Evolutionary conservation across 1,140 invertebrate species (phyloP).

Genomic region (Homalodisca vitripennis): DNA sequence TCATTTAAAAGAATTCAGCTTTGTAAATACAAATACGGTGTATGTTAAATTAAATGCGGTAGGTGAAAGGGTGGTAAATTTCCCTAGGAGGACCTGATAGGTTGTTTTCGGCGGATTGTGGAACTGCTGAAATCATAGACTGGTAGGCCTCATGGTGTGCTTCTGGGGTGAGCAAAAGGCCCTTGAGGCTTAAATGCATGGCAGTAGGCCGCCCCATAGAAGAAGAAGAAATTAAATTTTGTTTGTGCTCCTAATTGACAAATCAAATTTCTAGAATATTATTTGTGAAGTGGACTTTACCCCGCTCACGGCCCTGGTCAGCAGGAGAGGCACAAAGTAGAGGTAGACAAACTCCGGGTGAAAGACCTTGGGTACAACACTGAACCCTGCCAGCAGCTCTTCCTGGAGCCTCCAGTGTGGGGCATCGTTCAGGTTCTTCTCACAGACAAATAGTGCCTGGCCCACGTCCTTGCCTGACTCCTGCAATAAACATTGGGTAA

Average conservation of each 20-base stretch:
- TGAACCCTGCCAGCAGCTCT: constrained; percentile 28
- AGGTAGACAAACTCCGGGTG: constrained; percentile 16
- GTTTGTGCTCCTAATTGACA: not conserved
- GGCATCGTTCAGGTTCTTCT: constrained; percentile 60
- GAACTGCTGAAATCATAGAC: too few relatives aligned
- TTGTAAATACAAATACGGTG: too few relatives aligned
- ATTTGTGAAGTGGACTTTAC: not conserved
- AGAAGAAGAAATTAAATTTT: too few relatives aligned
- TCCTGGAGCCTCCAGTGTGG: constrained; percentile 62
- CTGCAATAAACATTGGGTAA: too few relatives aligned
- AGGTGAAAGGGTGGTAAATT: too few relatives aligned
- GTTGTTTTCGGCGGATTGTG: too few relatives aligned
- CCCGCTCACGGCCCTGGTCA: not conserved
- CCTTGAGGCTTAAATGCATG: too few relatives aligned
- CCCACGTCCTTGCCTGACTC: constrained; percentile 4
- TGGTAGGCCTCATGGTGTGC: too few relatives aligned
- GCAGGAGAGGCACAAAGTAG: constrained; percentile 21
- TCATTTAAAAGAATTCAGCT: too few relatives aligned
- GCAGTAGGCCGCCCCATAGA: too few relatives aligned
- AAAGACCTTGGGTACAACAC: constrained; percentile 12
- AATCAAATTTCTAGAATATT: not conserved
- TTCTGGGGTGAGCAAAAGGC: too few relatives aligned
- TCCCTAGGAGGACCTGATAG: too few relatives aligned
- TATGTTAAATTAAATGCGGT: not conserved
- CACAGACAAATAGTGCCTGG: not conserved